Percentiles rank a stretch among this genome's conserved stretches.
These are phyloP conservation scores for Paramacrobiotus metropolitanus DNA, from an alignment of 1,140 invertebrate species.

Conservation along the genomic window DNA sequence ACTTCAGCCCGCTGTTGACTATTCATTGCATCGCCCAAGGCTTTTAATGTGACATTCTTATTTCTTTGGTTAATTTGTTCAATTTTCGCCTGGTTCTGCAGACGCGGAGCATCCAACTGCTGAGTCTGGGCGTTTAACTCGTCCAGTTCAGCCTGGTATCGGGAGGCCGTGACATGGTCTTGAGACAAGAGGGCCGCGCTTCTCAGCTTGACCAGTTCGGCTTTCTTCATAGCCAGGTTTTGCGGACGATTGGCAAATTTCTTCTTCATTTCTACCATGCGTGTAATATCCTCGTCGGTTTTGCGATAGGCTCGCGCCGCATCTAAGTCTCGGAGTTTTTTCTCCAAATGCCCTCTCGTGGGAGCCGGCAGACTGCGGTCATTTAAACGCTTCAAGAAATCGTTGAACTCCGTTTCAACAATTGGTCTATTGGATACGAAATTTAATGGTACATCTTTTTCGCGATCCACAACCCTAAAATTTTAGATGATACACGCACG, in stretches of 20 bases:
- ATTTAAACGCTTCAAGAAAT: constrained; percentile 66
- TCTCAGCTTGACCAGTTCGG: constrained; percentile 62
- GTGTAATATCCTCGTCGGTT: constrained; percentile 53
- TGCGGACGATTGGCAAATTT: constrained; percentile 70
- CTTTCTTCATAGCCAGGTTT: constrained; percentile 93
- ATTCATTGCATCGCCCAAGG: background rate
- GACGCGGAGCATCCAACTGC: background rate
- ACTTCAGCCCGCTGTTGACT: background rate
- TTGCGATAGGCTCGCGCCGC: constrained; percentile 68
- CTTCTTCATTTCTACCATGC: constrained; percentile 72
- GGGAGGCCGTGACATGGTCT: background rate
- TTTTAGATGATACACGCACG: constrained; percentile 7
- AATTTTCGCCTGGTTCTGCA: background rate
- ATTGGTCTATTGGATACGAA: constrained; percentile 96
- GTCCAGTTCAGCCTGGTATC: background rate
- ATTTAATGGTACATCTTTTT: constrained; percentile 74
- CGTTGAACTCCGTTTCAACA: constrained; percentile 67
- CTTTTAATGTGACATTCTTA: background rate
- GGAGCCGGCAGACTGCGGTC: constrained; percentile 51
- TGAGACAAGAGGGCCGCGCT: background rate
- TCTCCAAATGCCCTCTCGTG: constrained; percentile 52
- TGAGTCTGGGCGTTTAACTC: background rate
- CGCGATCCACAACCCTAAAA: constrained; percentile 57
- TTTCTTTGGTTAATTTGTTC: background rate
- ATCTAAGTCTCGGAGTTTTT: constrained; percentile 65